These are phyloP conservation scores for Paramuricea clavata DNA, from an alignment of 92 coral and sea anemone genomes.

Conservation along the genomic window DNA sequence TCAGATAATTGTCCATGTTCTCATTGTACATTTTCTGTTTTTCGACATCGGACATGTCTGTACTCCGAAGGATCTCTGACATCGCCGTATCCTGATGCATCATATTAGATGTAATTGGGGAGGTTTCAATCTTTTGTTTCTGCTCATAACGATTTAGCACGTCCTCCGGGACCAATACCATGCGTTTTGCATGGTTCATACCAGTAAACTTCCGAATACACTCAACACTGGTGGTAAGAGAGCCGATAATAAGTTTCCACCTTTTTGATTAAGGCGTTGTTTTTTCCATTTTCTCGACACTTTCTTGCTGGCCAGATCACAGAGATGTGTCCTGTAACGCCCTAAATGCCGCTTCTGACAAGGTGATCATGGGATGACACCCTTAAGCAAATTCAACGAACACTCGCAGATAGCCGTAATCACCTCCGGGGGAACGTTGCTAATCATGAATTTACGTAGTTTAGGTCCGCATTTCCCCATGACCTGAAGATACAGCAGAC, in stretches of 20 bases:
- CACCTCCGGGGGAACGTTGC: background rate
- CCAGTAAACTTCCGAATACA: background rate
- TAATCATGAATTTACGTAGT: background rate
- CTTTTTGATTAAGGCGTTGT: too few species aligned
- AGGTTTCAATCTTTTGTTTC: constrained; percentile 25
- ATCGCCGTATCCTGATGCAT: constrained; percentile 23
- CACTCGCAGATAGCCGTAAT: background rate
- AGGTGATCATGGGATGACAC: background rate
- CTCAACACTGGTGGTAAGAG: background rate
- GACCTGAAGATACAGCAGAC: background rate
- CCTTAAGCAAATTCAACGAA: background rate
- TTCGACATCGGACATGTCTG: background rate
- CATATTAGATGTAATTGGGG: constrained; percentile 3
- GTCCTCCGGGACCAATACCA: too few species aligned
- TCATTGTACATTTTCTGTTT: constrained; percentile 41
- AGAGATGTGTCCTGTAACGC: constrained; percentile 41
- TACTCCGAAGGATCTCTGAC: constrained; percentile 11
- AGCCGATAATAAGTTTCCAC: too few species aligned
- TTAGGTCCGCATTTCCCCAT: background rate
- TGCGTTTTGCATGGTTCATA: background rate
- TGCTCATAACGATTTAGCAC: constrained; percentile 20
- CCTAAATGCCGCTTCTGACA: constrained; percentile 11
- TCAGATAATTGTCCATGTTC: constrained; percentile 31
- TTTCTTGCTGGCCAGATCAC: constrained; percentile 42
- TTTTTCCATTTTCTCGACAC: constrained; percentile 54